phyloP scores from a whole-genome alignment of 2,888 invertebrate species.

The Ametastegia equiseti region DNA sequence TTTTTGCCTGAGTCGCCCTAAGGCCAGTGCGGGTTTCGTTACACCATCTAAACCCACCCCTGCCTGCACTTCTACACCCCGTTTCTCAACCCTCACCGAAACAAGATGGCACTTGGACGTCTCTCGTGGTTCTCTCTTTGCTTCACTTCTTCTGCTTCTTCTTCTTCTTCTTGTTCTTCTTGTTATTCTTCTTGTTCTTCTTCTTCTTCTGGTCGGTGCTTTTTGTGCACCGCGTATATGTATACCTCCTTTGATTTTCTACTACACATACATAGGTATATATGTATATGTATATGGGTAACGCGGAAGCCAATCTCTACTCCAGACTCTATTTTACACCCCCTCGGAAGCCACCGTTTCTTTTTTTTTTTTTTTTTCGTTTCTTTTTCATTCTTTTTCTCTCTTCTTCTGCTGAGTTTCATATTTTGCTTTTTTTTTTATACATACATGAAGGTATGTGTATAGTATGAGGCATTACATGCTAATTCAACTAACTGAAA shows the following conservation, averaged over 20 bases:
- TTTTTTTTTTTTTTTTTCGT: slow-evolving; percentile 21
- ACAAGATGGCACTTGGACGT: slow-evolving; percentile 53
- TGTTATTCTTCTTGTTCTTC: not conserved
- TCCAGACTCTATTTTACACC: slow-evolving; percentile 10
- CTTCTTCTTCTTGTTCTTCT: slow-evolving; percentile 40
- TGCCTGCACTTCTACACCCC: too few species aligned
- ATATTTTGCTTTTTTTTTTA: not conserved
- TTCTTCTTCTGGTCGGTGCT: not conserved
- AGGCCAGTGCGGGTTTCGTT: not conserved
- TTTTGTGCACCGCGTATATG: not conserved
- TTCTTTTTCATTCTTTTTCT: not conserved
- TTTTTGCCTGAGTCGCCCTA: not conserved
- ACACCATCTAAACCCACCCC: too few species aligned
- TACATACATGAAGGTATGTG: too few species aligned
- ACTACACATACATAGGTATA: too few species aligned
- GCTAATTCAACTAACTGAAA: too few species aligned
- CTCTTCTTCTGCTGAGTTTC: not conserved
- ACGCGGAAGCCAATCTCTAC: slow-evolving; percentile 34
- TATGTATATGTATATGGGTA: too few species aligned
- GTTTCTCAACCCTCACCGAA: slow-evolving; percentile 12
- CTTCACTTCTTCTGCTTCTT: not conserved
- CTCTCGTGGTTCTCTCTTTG: slow-evolving; percentile 26
- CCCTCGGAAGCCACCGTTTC: not conserved
- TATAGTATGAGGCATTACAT: too few species aligned
- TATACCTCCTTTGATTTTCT: slow-evolving; percentile 8